These are phyloP conservation scores for Styela clava DNA, from an alignment of 23 tunicate genomes.

Conservation along the genomic window DNA sequence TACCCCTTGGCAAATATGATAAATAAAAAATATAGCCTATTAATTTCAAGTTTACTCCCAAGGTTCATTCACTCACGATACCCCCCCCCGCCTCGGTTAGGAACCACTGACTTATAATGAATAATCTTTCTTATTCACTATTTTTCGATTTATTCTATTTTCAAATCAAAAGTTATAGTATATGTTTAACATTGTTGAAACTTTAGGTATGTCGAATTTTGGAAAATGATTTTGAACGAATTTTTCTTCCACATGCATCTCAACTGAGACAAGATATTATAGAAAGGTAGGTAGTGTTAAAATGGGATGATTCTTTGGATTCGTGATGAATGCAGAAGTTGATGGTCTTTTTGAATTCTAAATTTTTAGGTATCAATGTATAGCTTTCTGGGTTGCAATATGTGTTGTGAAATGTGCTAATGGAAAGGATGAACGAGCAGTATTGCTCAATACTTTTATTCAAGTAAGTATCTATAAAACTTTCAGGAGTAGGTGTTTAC, in stretches of 20 bases:
- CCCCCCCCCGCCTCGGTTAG: too few species aligned
- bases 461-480: constrained; percentile 34
- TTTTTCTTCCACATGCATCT: constrained; percentile 55
- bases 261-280: constrained; percentile 71
- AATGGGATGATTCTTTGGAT: background rate
- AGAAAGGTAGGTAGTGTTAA: constrained; percentile 51
- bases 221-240: constrained; percentile 49
- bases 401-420: constrained; percentile 47
- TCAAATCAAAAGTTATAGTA: too few species aligned
- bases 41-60: too few species aligned
- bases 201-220: constrained; percentile 56
- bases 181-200: too few species aligned
- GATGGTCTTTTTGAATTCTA: too few species aligned
- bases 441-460: constrained; percentile 67
- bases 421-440: constrained; percentile 34
- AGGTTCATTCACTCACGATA: too few species aligned
- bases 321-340: too few species aligned
- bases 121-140: too few species aligned
- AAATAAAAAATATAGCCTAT: too few species aligned
- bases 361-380: constrained; percentile 75
- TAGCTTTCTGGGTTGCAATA: constrained; percentile 83
- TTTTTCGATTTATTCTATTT: too few species aligned
- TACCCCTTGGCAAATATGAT: background rate
- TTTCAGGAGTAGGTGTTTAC: too few species aligned
- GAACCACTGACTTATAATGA: too few species aligned